phyloP scores from a whole-genome alignment of 1,140 invertebrate species.

The Meloidogyne hapla region DNA sequence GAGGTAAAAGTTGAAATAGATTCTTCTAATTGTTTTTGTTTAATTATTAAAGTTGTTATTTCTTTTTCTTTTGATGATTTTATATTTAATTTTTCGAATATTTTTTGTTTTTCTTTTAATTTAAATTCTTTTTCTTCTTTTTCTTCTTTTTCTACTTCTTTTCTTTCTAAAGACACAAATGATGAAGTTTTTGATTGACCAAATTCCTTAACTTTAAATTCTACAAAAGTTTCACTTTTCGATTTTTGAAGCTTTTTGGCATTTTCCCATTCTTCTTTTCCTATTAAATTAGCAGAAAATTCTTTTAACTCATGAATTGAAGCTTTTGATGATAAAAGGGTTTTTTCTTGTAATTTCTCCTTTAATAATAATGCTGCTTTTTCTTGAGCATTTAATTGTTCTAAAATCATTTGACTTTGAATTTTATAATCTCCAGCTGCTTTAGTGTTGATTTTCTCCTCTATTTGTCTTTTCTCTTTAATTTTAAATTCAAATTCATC shows the following conservation, averaged over 20 bases:
- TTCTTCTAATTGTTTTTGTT: not conserved
- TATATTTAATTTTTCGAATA: not conserved
- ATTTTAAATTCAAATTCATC: not conserved
- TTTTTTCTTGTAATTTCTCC: not conserved
- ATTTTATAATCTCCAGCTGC: not conserved
- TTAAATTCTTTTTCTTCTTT: not conserved
- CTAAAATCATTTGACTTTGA: not conserved
- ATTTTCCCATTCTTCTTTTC: not conserved
- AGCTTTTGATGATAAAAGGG: not conserved
- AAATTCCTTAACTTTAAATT: not conserved
- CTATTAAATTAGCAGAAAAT: not conserved
- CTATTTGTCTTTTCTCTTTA: not conserved
- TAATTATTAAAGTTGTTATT: not conserved
- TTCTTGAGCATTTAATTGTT: not conserved
- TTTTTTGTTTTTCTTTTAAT: not conserved
- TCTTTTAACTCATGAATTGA: not conserved
- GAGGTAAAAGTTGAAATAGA: not conserved
- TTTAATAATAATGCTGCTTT: not conserved
- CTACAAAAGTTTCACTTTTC: not conserved
- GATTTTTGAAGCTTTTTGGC: not conserved
- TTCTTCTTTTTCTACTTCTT: constrained; percentile 8
- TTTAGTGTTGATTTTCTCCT: not conserved
- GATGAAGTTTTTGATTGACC: not conserved
- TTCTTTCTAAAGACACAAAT: not conserved
- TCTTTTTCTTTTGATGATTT: not conserved